Evolutionary conservation across 2,797 vertebrate genomes (phyloP).

Genomic region (Rhinichthys osculus): DNA sequence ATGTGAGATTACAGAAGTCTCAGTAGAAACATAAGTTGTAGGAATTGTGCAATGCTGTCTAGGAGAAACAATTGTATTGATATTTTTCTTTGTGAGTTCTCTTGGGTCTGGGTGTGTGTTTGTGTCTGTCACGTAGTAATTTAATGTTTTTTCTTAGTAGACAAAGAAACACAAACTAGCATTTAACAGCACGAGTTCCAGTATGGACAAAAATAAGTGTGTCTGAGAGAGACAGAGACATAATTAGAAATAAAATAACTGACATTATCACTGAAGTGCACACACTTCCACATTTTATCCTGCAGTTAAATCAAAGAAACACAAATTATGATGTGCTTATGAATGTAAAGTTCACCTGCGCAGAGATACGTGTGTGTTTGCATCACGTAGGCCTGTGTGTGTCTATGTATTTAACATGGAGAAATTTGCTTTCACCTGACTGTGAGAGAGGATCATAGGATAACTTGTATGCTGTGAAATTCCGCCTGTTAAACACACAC

Average conservation of each 20-base stretch:
- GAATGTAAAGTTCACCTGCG: background rate
- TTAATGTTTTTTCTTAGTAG: background rate
- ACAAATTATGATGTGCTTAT: background rate
- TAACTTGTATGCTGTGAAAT: conserved; percentile 71
- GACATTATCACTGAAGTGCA: conserved; percentile 14
- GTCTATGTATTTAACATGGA: conserved; percentile 28
- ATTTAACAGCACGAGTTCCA: conserved; percentile 23
- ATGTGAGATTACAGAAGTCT: background rate
- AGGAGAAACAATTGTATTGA: background rate
- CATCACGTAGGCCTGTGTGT: conserved; percentile 58
- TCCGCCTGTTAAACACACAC: conserved; percentile 57
- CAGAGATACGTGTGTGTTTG: conserved; percentile 52
- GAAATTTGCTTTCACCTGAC: conserved; percentile 43
- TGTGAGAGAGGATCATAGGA: conserved; percentile 50
- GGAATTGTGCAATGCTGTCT: background rate
- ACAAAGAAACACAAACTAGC: conserved; percentile 18
- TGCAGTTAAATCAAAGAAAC: conserved; percentile 7
- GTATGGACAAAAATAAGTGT: conserved; percentile 3
- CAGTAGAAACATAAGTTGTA: background rate
- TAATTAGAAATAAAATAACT: conserved; percentile 21
- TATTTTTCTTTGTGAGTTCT: background rate
- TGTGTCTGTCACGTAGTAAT: background rate
- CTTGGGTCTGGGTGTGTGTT: background rate
- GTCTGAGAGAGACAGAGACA: background rate
- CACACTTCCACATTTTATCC: background rate